Percentiles rank a stretch among this genome's conserved stretches.
Conservation (phyloP, 2,113 vertebrate species). For the Meles meles region DNA sequence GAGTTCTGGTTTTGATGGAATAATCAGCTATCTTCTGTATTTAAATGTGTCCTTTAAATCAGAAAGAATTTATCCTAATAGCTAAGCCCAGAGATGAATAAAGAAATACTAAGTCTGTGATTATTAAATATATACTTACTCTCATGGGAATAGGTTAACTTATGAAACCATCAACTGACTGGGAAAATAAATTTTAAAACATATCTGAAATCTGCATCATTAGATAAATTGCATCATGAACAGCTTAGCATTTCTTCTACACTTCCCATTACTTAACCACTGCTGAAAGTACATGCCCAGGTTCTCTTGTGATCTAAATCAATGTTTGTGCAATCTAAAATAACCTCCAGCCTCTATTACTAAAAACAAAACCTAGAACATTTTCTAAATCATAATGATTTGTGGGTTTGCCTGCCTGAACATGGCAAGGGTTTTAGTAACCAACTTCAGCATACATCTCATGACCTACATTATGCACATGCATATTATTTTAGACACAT, state of each 20-base stretch:
- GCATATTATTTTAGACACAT: neutral
- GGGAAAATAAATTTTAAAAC: neutral
- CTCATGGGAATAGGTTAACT: neutral
- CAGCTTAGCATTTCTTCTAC: neutral
- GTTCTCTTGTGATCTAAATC: neutral
- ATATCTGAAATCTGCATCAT: neutral
- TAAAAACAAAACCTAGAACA: conserved; percentile 31
- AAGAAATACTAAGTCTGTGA: neutral
- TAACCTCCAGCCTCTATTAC: neutral
- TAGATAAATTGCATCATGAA: neutral
- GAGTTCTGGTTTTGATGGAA: neutral
- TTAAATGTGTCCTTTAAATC: neutral
- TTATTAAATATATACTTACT: neutral
- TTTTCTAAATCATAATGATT: neutral
- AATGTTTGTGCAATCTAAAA: neutral
- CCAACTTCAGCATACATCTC: neutral
- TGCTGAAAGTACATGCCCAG: neutral
- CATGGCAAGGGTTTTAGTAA: neutral
- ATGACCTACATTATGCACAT: neutral
- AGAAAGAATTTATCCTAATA: conserved; percentile 4
- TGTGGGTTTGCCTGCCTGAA: neutral
- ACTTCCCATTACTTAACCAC: neutral
- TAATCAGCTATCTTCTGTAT: neutral
- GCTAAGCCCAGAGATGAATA: neutral
- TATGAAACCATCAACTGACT: neutral